Evolutionary conservation across 2,888 invertebrate genomes (phyloP).

Genomic region (Caenorhabditis sp.): DNA sequence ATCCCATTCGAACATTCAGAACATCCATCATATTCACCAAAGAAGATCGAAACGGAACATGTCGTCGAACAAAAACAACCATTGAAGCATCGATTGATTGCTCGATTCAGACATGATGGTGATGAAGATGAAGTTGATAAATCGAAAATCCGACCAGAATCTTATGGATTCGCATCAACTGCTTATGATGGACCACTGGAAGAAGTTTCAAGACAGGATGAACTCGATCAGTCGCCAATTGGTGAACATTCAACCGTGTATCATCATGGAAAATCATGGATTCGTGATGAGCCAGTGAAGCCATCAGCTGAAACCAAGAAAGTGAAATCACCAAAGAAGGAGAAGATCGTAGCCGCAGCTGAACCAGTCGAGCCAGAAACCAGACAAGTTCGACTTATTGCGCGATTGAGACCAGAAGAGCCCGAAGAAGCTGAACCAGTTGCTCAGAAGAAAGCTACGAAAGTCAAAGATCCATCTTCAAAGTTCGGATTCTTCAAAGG

Average conservation of each 20-base stretch:
- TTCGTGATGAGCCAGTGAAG: slow-evolving; percentile 5
- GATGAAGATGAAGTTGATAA: slow-evolving; percentile 34
- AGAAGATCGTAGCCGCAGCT: background rate
- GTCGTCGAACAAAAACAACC: slow-evolving; percentile 5
- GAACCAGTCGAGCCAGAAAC: slow-evolving; percentile 22
- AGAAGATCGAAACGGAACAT: slow-evolving; percentile 7
- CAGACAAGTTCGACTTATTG: slow-evolving; percentile 17
- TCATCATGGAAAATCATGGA: slow-evolving; percentile 44
- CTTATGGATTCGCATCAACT: slow-evolving; percentile 16
- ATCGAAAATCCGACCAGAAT: slow-evolving; percentile 10
- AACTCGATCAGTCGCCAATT: slow-evolving; percentile 24
- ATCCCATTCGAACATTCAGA: slow-evolving; percentile 17
- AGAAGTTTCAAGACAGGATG: slow-evolving; percentile 12
- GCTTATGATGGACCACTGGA: slow-evolving; percentile 43
- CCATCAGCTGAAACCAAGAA: slow-evolving; percentile 12
- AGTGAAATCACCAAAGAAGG: slow-evolving; percentile 17
- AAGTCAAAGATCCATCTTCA: slow-evolving; percentile 6
- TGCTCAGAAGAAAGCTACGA: slow-evolving; percentile 1
- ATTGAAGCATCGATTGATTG: slow-evolving; percentile 18
- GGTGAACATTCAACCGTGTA: slow-evolving; percentile 29
- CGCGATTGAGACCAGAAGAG: slow-evolving; percentile 21
- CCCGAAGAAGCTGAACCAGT: slow-evolving; percentile 6
- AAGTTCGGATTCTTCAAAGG: slow-evolving; percentile 26
- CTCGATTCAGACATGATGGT: slow-evolving; percentile 21
- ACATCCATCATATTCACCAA: slow-evolving; percentile 22